These are phyloP conservation scores for Drosophila kuntzei DNA, from an alignment of 2,888 invertebrate genomes.

Conservation along the genomic window DNA sequence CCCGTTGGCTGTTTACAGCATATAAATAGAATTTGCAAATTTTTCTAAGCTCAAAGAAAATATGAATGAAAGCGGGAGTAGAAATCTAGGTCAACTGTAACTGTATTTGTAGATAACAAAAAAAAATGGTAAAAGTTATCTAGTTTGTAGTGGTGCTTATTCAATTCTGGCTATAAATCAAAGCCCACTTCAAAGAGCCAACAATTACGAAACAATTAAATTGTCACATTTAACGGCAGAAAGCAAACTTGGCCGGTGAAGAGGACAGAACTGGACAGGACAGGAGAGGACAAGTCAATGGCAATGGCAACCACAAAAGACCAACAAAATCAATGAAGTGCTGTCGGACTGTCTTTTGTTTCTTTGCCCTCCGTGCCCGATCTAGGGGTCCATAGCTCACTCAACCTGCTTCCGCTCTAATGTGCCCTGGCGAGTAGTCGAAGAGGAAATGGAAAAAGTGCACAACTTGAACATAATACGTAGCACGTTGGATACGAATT, in stretches of 20 bases:
- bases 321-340: slow-evolving; percentile 51
- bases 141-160: slow-evolving; percentile 23
- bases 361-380: slow-evolving; percentile 7
- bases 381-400: slow-evolving; percentile 9
- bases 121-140: slow-evolving; percentile 6
- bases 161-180: slow-evolving; percentile 70
- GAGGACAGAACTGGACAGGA: slow-evolving; percentile 13
- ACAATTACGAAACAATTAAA: slow-evolving; percentile 80
- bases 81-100: slow-evolving; percentile 38
- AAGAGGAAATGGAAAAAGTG: slow-evolving; percentile 71
- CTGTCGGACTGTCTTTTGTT: slow-evolving; percentile 42
- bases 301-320: slow-evolving; percentile 52
- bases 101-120: slow-evolving; percentile 7
- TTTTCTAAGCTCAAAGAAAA: slow-evolving; percentile 20
- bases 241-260: slow-evolving; percentile 39
- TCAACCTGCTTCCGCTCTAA: slow-evolving; percentile 55
- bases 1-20: slow-evolving; percentile 12
- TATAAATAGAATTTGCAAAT: slow-evolving; percentile 21
- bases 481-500: slow-evolving; percentile 48
- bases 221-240: slow-evolving; percentile 67
- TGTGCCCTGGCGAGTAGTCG: slow-evolving; percentile 25
- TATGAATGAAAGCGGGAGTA: neutral
- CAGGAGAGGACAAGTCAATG: slow-evolving; percentile 13
- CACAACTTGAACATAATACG: slow-evolving; percentile 70
- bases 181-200: slow-evolving; percentile 50